Evolutionary conservation across 2,888 invertebrate species (phyloP), one percentile per base, ranked within the genome.

Genomic region (Agrochola macilenta): DNA sequence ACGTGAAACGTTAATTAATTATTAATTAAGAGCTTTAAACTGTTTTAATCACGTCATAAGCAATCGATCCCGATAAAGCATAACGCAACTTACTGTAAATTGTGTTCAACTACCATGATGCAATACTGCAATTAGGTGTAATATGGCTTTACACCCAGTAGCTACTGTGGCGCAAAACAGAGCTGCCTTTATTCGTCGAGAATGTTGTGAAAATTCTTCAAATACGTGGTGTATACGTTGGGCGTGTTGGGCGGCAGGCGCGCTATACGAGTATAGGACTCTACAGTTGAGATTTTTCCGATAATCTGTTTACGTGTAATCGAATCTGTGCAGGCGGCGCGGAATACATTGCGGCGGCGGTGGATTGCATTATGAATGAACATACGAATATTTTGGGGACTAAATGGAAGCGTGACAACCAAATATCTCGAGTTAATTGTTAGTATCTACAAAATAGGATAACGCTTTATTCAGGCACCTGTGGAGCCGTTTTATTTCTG

Each of bases 271-370:
- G n/a, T n/a, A 58, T 65, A 52, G 66, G 74, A 74, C 74, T 75
- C 73, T 74, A 81, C 76, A 79, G 78, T 81, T 81, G 87, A 88
- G 84, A 90, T 88, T 91, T 92, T 92, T 90, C 90, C 91, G 84
- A 92, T 92, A 92, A 93, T 92, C 86, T 86, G 87, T 90, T 91
- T 89, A 90, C 81, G 73, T 83, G 80, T 89, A 90, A 91, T 89
- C 87, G 84, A 89, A 91, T 91, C 80, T 81, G 80, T 77, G 79
- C 69, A 80, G 43, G 71, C 71, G 30, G 69, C 54, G n/a, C 17
- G 74, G 69, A 86, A 82, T 81, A 75, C 49, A 79, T 83, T 74
- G 69, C 69, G 65, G 78, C 12, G 63, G 63, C 20, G 65, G 46
- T 17, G 39, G 52, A 81, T 83, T 76, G 76, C 81, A 80, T 85